Conservation (phyloP, 2,888 invertebrate species). For the Tenodera sinensis region DNA sequence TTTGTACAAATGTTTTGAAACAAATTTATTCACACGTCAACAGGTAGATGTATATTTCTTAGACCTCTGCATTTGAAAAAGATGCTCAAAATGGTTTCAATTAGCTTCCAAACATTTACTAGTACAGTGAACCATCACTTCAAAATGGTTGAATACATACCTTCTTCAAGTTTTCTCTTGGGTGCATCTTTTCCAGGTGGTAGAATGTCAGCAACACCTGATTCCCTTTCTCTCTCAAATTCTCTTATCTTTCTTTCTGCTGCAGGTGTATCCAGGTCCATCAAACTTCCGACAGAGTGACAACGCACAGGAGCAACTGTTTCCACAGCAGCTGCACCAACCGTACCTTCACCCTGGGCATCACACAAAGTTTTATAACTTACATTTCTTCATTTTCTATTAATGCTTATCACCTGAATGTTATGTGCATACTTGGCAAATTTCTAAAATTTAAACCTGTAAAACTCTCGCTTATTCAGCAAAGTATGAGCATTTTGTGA, state of each 20-base stretch:
- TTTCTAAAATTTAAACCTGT: no score
- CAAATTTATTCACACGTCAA: no score
- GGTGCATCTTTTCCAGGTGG: conserved; percentile 48
- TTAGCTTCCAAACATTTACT: no score
- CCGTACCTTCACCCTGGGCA: conserved; percentile 44
- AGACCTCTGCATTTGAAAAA: no score
- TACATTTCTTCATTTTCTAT: not conserved
- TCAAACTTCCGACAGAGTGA: conserved; percentile 69
- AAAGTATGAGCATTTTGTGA: no score
- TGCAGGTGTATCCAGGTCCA: conserved; percentile 56
- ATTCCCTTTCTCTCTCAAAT: conserved; percentile 49
- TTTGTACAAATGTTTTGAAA: no score
- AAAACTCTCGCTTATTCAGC: no score
- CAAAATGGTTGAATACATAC: not conserved
- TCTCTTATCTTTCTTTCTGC: conserved; percentile 72
- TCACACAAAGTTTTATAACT: not conserved
- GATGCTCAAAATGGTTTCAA: no score
- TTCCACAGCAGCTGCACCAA: conserved; percentile 36
- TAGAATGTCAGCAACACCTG: not conserved
- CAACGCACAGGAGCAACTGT: conserved; percentile 48
- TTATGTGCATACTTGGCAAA: no score
- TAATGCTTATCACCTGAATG: no score
- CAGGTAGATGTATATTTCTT: no score
- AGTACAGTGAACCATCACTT: no score
- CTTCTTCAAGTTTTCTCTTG: conserved; percentile 66